phyloP scores from a whole-genome alignment of 2,113 vertebrate species.

The Anguilla rostrata region DNA sequence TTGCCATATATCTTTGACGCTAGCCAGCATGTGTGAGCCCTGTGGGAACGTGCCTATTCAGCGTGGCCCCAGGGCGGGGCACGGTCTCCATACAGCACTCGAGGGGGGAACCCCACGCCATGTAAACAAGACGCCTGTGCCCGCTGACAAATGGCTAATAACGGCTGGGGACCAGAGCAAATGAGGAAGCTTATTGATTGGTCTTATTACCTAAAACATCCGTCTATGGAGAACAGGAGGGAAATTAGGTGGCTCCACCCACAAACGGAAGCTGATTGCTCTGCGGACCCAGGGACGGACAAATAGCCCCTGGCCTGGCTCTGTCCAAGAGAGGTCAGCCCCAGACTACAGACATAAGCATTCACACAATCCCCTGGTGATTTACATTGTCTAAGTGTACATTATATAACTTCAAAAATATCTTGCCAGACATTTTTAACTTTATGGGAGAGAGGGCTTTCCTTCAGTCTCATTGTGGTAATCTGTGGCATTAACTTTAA shows the following conservation, averaged over 20 bases:
- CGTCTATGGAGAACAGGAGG: constrained; percentile 62
- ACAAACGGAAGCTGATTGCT: constrained; percentile 72
- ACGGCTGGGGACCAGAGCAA: constrained; percentile 48
- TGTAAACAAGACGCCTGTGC: constrained; percentile 68
- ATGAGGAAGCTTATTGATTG: constrained; percentile 75
- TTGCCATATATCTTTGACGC: constrained; percentile 66
- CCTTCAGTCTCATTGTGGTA: no score
- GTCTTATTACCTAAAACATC: constrained; percentile 76
- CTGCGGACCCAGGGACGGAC: constrained; percentile 61
- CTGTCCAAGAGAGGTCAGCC: neutral
- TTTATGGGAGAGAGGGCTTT: no score
- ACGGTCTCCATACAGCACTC: constrained; percentile 21
- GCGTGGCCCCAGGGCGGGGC: constrained; percentile 49
- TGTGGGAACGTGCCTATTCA: constrained; percentile 65
- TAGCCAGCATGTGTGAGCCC: constrained; percentile 67
- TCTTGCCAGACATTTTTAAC: neutral
- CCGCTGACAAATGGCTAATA: constrained; percentile 69
- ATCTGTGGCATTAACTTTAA: no score
- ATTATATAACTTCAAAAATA: neutral
- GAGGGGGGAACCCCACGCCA: constrained; percentile 36
- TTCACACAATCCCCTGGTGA: neutral
- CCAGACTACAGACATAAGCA: neutral
- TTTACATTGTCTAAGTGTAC: neutral
- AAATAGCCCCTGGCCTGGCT: constrained; percentile 47
- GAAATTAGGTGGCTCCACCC: constrained; percentile 68